phyloP scores from a whole-genome alignment of 1,140 invertebrate species.

The Druon quercuslanigerum region DNA sequence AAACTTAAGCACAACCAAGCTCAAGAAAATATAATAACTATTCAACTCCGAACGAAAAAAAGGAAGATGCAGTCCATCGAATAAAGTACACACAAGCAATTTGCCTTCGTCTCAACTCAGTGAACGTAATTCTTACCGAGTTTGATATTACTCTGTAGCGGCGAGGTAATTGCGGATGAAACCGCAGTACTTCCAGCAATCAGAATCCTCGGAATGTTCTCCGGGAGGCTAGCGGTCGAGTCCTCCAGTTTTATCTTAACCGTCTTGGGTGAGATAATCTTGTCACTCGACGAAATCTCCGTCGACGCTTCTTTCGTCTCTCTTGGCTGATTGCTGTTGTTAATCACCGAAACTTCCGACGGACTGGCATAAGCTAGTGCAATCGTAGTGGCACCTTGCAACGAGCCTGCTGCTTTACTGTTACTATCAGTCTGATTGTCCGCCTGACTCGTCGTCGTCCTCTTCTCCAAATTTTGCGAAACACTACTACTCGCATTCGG shows the following conservation, averaged over 20 bases:
- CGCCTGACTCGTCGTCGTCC: constrained; percentile 42
- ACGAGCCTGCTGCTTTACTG: constrained; percentile 13
- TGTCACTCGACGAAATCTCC: constrained; percentile 52
- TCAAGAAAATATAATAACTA: constrained; percentile 30
- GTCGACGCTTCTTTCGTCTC: constrained; percentile 57
- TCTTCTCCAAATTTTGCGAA: constrained; percentile 56
- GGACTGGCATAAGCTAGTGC: constrained; percentile 64
- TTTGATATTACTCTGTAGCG: constrained; percentile 63
- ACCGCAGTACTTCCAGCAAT: constrained; percentile 51
- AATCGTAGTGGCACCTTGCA: constrained; percentile 57
- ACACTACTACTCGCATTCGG: constrained; percentile 37
- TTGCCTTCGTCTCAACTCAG: constrained; percentile 13
- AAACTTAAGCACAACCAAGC: constrained; percentile 20
- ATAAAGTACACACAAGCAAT: constrained; percentile 17
- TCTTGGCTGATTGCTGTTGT: constrained; percentile 55
- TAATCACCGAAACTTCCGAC: constrained; percentile 55
- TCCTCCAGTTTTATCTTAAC: constrained; percentile 71
- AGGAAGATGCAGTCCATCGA: constrained; percentile 21
- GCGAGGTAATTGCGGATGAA: constrained; percentile 50
- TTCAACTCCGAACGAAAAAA: background rate
- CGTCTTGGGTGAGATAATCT: constrained; percentile 64
- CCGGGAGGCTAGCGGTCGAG: constrained; percentile 38
- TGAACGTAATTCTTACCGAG: constrained; percentile 59
- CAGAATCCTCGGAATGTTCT: constrained; percentile 53
- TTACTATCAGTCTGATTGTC: constrained; percentile 57